A percentile compares a stretch with the other conserved stretches of the same genome.
phyloP scores from a whole-genome alignment of 2,797 vertebrate genomes.

The Brachymystax lenok region DNA sequence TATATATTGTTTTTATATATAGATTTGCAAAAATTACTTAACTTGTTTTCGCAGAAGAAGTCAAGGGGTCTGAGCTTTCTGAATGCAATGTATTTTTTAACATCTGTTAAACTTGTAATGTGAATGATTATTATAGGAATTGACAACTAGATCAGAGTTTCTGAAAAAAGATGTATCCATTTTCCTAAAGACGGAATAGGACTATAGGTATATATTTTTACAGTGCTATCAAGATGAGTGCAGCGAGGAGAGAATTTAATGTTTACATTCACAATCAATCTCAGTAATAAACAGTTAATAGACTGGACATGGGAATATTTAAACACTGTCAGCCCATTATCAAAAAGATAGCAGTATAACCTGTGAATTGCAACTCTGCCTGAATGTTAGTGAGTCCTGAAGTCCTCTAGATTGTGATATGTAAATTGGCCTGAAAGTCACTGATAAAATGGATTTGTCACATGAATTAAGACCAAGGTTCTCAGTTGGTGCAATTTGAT shows the following conservation, averaged over 20 bases:
- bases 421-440: neutral
- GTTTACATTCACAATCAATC: neutral
- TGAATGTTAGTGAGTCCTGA: neutral
- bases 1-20: too few species aligned
- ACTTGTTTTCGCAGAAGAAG: too few species aligned
- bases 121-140: constrained; percentile 55
- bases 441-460: neutral
- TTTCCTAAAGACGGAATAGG: constrained; percentile 30
- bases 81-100: constrained; percentile 20
- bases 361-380: neutral
- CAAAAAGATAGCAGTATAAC: constrained; percentile 4
- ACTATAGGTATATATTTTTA: constrained; percentile 29
- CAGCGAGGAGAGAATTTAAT: neutral
- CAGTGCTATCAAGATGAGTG: neutral
- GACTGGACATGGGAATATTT: neutral
- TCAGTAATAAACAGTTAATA: constrained; percentile 14
- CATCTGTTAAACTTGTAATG: constrained; percentile 50
- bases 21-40: too few species aligned
- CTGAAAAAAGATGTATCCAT: constrained; percentile 11
- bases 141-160: constrained; percentile 16
- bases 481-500: neutral
- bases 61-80: too few species aligned
- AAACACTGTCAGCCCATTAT: neutral
- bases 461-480: neutral
- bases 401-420: constrained; percentile 37